Evolutionary conservation across 2,113 vertebrate species (phyloP).

Genomic region (Mesocricetus auratus): DNA sequence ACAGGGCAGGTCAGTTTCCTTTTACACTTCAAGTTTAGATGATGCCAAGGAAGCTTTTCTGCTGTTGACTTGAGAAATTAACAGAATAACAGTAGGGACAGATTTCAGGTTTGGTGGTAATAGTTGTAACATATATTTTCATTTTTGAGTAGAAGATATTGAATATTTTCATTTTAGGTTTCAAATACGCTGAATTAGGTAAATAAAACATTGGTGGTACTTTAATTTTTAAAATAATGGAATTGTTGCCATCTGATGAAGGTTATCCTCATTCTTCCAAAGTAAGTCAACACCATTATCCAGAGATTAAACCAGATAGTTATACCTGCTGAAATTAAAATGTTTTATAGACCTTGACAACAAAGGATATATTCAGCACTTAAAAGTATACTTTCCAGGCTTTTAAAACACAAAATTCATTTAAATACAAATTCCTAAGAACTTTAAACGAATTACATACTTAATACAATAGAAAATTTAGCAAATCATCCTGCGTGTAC

Average conservation of each 20-base stretch:
- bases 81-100: neutral
- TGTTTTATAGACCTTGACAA: neutral
- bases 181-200: neutral
- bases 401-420: neutral
- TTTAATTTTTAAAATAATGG: neutral
- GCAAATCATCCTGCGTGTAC: neutral
- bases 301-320: neutral
- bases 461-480: neutral
- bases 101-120: neutral
- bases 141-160: neutral
- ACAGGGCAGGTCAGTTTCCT: too few species aligned
- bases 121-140: neutral
- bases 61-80: neutral
- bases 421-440: slow-evolving; percentile 31
- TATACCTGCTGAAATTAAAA: neutral
- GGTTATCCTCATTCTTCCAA: neutral
- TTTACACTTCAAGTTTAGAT: neutral
- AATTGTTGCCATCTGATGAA: slow-evolving; percentile 3
- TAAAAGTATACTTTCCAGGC: neutral
- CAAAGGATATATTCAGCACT: neutral
- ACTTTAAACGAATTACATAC: neutral
- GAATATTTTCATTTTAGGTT: neutral
- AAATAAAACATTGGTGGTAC: neutral
- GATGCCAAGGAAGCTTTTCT: neutral
- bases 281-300: neutral